Evolutionary conservation across 2,113 vertebrate genomes (phyloP), one percentile per base, ranked within the genome.

Genomic region (Pomatostomus ruficeps): DNA sequence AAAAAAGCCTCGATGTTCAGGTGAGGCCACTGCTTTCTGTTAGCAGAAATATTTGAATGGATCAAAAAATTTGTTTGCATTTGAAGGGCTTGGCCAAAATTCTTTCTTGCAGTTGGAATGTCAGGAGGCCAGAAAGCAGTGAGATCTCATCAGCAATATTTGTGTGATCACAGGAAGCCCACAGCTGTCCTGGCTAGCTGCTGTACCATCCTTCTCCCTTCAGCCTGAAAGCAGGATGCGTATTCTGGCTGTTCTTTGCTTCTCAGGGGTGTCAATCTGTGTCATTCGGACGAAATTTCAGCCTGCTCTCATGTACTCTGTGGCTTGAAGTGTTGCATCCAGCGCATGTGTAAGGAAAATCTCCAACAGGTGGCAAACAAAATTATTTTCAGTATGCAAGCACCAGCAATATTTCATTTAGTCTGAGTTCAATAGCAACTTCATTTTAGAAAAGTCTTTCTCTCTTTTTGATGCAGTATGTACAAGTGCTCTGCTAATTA

Each of bases 281-380:
- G 42, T 29, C 13, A 26, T 68, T 73, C 26, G 36, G n/a, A 65
- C 52, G 66, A 76, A 49, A 63, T 75, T 46, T 28, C 24, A 72
- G n/a, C 11, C 57, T 79, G 28, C 18, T 33, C 1, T 82, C 8
- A 1, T 2, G 0, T 55, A 7, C 25, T 72, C 17, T 82, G 29
- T 3, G 8, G 4, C 38, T 52, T 73, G 52, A 67, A 55, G 36
- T 48, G 28, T 16, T 67, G 18, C 7, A 55, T 10, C 5, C 20
- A 6, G 43, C 43, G 21, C 61, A 18, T 10, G 23, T n/a, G 3
- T 22, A 42, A 68, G 33, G 26, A 85, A 80, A 90, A 14, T 16
- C 2, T 66, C 9, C 10, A 5, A 76, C 51, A 76, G 25, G 25
- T 70, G n/a, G n/a, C 24, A 58, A 75, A 22, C 22, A 79, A 51